Conservation (phyloP, 2,797 vertebrate species). For the Eulemur mongoz region DNA sequence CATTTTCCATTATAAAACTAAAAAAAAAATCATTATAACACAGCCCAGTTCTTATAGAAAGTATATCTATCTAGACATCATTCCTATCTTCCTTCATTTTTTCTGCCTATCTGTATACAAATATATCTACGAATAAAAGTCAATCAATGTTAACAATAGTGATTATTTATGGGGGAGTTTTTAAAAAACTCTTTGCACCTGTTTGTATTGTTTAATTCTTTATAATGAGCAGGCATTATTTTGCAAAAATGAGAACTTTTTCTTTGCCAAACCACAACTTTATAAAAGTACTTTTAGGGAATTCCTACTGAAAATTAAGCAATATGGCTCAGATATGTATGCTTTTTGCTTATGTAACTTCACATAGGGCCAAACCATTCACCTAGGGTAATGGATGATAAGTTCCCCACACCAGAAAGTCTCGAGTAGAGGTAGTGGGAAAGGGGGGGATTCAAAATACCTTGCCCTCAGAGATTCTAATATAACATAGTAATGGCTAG, state of each 20-base stretch:
- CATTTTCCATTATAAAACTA: not conserved
- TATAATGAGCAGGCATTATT: not conserved
- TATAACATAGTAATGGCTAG: not conserved
- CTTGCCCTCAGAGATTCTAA: not conserved
- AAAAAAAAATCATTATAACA: not conserved
- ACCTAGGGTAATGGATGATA: not conserved
- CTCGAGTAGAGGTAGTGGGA: not conserved
- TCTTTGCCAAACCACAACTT: not conserved
- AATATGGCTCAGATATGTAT: not conserved
- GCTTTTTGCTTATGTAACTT: no score
- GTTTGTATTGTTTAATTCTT: slow-evolving; percentile 5
- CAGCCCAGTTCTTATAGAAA: not conserved
- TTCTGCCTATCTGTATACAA: not conserved
- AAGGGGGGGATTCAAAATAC: not conserved
- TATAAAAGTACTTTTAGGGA: not conserved
- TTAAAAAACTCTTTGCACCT: not conserved
- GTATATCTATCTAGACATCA: not conserved
- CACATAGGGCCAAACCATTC: no score
- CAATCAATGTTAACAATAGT: not conserved
- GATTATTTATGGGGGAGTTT: not conserved
- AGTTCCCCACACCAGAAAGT: not conserved
- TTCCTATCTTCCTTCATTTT: not conserved
- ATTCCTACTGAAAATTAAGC: not conserved
- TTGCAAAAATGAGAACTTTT: slow-evolving; percentile 32
- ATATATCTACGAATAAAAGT: not conserved